Conservation (phyloP, 2,797 vertebrate species). For the Sebastes minor region DNA sequence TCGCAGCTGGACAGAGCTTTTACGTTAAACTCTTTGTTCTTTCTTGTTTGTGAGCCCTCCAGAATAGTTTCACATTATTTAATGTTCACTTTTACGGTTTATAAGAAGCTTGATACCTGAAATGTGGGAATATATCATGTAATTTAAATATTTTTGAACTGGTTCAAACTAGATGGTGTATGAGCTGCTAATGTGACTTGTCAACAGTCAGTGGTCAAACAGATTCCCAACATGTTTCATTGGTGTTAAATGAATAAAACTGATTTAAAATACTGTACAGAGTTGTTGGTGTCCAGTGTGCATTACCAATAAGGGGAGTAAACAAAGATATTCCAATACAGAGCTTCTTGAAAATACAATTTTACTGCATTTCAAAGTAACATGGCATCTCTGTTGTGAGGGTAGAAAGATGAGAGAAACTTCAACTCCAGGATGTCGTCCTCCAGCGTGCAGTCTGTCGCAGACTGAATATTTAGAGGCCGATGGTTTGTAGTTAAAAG, state of each 20-base stretch:
- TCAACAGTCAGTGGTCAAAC: background rate
- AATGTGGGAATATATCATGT: background rate
- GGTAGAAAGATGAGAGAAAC: conserved; percentile 5
- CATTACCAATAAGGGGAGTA: background rate
- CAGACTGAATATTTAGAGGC: background rate
- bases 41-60: background rate
- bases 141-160: background rate
- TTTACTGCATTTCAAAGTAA: conserved; percentile 67
- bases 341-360: conserved; percentile 56
- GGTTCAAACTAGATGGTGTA: background rate
- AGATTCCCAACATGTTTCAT: background rate
- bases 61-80: background rate
- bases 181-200: background rate
- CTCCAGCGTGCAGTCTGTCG: background rate
- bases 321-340: conserved; percentile 8
- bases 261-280: background rate
- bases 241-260: background rate
- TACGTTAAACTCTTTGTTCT: background rate
- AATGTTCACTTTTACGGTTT: background rate
- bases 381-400: conserved; percentile 23
- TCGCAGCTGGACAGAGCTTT: background rate
- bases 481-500: conserved; percentile 4
- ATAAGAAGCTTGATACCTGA: background rate
- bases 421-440: conserved; percentile 1
- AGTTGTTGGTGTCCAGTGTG: background rate